Evolutionary conservation across 2,797 vertebrate genomes (phyloP).

Genomic region (Danio choprae): DNA sequence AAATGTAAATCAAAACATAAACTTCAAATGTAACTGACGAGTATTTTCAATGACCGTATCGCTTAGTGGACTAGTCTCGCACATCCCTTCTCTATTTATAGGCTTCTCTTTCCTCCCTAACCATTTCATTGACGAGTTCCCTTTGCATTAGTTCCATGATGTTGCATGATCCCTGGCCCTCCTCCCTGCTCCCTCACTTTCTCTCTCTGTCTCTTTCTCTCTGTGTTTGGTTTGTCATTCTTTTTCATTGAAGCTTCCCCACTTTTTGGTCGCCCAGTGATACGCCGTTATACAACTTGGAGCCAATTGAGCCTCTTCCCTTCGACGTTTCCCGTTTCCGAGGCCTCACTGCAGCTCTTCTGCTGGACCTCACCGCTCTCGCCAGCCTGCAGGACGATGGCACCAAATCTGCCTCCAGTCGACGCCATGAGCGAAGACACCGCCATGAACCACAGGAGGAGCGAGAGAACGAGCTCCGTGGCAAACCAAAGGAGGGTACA

Average conservation of each 20-base stretch:
- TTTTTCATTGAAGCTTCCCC: conserved; percentile 99
- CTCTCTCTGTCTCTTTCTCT: conserved; percentile 90
- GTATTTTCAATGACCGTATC: background rate
- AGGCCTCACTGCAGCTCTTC: conserved; percentile 91
- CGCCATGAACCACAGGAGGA: conserved; percentile 48
- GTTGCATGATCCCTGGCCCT: conserved; percentile 76
- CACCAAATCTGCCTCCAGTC: conserved; percentile 80
- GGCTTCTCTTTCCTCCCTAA: conserved; percentile 79
- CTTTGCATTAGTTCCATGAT: conserved; percentile 76
- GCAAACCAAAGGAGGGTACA: conserved; percentile 71
- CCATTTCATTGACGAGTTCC: conserved; percentile 92
- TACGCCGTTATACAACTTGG: conserved; percentile 98
- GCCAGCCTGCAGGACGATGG: conserved; percentile 94
- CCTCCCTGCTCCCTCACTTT: conserved; percentile 92
- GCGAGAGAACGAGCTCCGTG: conserved; percentile 76
- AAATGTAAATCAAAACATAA: too few relatives aligned
- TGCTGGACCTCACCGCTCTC: conserved; percentile 95
- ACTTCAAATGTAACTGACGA: too few relatives aligned
- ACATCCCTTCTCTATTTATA: conserved; percentile 33
- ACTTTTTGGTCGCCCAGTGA: conserved; percentile 99
- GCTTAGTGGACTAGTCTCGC: background rate
- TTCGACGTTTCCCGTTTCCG: conserved; percentile 95
- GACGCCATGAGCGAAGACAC: conserved; percentile 85
- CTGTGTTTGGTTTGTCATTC: conserved; percentile 86
- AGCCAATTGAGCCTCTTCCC: conserved; percentile 94